phyloP scores from a whole-genome alignment of 2,888 invertebrate species.

The Danaus chrysippus region DNA sequence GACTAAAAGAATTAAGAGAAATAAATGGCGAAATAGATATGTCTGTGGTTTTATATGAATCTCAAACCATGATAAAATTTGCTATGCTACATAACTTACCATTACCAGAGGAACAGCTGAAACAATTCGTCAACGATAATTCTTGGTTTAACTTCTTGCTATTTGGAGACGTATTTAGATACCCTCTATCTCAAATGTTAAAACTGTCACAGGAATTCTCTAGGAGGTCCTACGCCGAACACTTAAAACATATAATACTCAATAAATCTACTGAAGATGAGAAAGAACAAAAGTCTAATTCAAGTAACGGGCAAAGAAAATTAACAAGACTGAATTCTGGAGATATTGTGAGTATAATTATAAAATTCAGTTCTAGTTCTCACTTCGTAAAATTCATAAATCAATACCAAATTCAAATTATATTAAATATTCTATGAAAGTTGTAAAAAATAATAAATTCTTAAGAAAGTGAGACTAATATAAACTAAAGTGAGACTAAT shows the following conservation, averaged over 20 bases:
- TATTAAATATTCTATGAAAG: no score
- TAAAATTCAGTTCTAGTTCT: no score
- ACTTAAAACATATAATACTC: conserved; percentile 76
- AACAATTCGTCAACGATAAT: conserved; percentile 78
- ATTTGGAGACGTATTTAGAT: conserved; percentile 83
- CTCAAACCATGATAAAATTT: conserved; percentile 81
- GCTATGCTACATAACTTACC: conserved; percentile 77
- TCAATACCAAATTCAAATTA: no score
- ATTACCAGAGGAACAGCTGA: conserved; percentile 79
- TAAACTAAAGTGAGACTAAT: no score
- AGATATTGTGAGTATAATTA: conserved; percentile 55
- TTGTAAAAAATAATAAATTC: no score
- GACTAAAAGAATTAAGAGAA: conserved; percentile 45
- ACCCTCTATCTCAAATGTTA: conserved; percentile 81
- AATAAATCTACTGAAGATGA: conserved; percentile 66
- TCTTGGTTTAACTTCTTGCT: conserved; percentile 86
- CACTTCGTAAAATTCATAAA: no score
- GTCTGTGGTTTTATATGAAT: conserved; percentile 71
- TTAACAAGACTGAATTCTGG: conserved; percentile 59
- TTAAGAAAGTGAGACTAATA: no score
- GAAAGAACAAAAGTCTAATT: conserved; percentile 57
- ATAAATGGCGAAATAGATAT: conserved; percentile 56
- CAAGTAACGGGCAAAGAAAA: conserved; percentile 59
- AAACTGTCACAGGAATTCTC: conserved; percentile 78
- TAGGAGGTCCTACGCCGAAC: conserved; percentile 78